These are phyloP conservation scores for Trileptium ribeirensis DNA, from an alignment of 2,888 invertebrate species.

Conservation along the genomic window DNA sequence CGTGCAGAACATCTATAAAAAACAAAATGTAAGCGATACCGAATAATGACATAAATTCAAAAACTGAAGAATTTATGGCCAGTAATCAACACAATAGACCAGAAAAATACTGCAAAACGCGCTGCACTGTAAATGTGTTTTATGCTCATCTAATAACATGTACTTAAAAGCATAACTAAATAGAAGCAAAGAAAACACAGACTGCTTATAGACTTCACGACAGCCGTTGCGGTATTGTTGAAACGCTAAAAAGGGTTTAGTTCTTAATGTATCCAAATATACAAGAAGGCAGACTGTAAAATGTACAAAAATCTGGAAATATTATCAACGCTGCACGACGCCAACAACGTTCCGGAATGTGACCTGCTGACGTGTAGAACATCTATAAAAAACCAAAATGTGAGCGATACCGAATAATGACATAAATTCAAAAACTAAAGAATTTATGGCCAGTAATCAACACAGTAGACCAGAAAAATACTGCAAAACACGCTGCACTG, in stretches of 20 bases:
- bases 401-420: not conserved
- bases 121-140: not conserved
- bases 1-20: slow-evolving; percentile 73
- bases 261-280: too few species aligned
- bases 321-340: slow-evolving; percentile 94
- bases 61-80: not conserved
- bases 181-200: too few species aligned
- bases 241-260: too few species aligned
- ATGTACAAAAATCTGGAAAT: too few species aligned
- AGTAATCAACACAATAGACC: too few species aligned
- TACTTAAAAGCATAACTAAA: slow-evolving; percentile 14
- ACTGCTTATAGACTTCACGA: too few species aligned
- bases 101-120: too few species aligned
- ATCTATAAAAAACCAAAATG: slow-evolving; percentile 63
- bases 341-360: slow-evolving; percentile 82
- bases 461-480: too few species aligned
- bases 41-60: slow-evolving; percentile 5
- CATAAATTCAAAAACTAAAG: slow-evolving; percentile 7
- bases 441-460: not conserved
- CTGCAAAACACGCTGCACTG: not conserved
- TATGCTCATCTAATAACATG: not conserved
- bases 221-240: too few species aligned
- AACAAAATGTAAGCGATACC: too few species aligned
- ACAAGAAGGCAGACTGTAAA: too few species aligned
- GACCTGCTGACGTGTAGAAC: slow-evolving; percentile 94